Evolutionary conservation across 2,113 vertebrate species (phyloP), one percentile per base, ranked within the genome.

Genomic region (Hippopotamus amphibius): DNA sequence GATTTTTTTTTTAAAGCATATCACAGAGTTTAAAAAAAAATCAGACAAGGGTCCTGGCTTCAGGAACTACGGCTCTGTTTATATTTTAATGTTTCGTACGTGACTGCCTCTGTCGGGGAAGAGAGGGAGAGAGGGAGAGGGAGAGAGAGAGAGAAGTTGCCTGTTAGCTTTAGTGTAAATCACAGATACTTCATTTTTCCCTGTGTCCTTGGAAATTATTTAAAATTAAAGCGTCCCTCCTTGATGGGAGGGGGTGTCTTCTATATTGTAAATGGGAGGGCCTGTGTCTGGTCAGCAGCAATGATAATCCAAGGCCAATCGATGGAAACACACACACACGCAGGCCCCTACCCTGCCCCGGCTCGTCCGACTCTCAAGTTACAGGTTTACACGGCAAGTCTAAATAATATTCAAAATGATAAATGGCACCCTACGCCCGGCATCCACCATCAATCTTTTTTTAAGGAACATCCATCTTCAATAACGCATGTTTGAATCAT

Each of bases 351-450:
- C 99, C 99, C 99, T 99, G 99, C 99, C 99, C 99, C 98, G 96
- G 99, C 99, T 98, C 98, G 99, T 99, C 99, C 99, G 98, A 99
- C 99, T 99, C 99, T 99, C 99, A 99, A 99, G 99, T 99, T 99
- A 99, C 99, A 99, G 99, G 99, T 99, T 99, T 99, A 99, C 99
- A 99, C 98, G 98, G 99, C 99, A 99, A 99, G 99, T 99, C 99
- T 99, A 99, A 99, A 99, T 99, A 99, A 99, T 99, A 99, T 99
- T 99, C 99, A 99, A 99, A 99, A 99, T 99, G 99, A 99, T 99
- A 99, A 99, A 99, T 99, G 99, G 99, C 98, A 99, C 99, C 99
- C 99, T 98, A 98, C 99, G 99, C 99, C 99, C 99, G 98, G 99
- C 99, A 99, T 99, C 99, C 99, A 99, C 99, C 99, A 99, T 99